A percentile compares a stretch with the other conserved stretches of the same genome.
Evolutionary conservation across 1,140 invertebrate species (phyloP).

Genomic region (Cephus cinctus): DNA sequence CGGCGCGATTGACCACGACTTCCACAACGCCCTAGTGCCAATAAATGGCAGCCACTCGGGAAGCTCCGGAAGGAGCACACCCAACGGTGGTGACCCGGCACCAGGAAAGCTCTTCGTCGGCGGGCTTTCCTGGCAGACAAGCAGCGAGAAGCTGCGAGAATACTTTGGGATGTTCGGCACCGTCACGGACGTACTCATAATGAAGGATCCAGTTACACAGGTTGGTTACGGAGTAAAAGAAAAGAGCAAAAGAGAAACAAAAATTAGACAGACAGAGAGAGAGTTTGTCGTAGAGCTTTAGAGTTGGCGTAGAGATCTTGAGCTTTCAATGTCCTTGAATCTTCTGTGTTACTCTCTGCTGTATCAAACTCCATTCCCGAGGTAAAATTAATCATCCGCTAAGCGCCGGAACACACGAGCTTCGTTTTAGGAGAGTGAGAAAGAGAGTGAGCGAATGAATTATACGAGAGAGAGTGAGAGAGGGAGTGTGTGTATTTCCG

Average conservation of each 20-base stretch:
- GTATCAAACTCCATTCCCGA: too few species aligned
- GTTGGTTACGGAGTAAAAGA: conserved; percentile 59
- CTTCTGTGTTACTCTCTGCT: too few species aligned
- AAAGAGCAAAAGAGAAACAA: neutral
- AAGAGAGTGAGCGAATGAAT: too few species aligned
- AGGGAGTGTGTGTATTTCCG: too few species aligned
- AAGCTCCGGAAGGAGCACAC: conserved; percentile 74
- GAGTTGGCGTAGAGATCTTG: too few species aligned
- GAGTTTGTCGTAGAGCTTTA: too few species aligned
- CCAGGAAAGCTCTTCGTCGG: conserved; percentile 89
- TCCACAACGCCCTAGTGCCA: conserved; percentile 62
- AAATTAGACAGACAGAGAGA: neutral
- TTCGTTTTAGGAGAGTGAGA: too few species aligned
- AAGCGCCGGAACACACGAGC: too few species aligned
- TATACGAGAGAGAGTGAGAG: too few species aligned
- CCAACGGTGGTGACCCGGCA: conserved; percentile 71
- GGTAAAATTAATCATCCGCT: too few species aligned
- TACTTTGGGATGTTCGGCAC: conserved; percentile 91
- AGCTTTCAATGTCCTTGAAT: too few species aligned
- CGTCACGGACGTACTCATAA: conserved; percentile 89
- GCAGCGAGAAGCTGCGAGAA: conserved; percentile 83
- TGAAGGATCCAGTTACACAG: conserved; percentile 93
- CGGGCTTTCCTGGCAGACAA: conserved; percentile 88
- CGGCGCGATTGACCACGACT: conserved; percentile 60
- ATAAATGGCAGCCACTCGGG: conserved; percentile 62